A percentile compares a stretch with the other conserved stretches of the same genome.
Conservation (phyloP, 2,113 vertebrate species). For the Mesoclemmys tuberculata region DNA sequence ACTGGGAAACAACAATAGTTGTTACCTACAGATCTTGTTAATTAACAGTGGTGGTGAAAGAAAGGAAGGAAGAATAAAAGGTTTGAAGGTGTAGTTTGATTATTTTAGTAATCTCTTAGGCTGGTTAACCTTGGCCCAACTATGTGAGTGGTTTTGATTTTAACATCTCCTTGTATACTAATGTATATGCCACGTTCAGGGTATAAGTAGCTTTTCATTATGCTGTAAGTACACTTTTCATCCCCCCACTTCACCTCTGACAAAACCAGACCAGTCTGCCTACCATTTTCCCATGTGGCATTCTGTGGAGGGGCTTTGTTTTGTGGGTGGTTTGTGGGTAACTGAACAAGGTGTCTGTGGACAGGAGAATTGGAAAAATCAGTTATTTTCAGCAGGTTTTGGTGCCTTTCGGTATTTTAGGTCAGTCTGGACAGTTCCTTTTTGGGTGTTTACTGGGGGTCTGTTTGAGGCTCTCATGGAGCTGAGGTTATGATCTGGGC, state of each 20-base stretch:
- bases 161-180: rapidly evolving
- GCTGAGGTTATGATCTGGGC: neutral
- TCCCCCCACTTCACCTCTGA: neutral
- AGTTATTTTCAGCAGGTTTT: neutral
- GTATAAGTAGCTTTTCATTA: neutral
- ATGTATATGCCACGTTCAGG: neutral
- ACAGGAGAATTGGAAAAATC: neutral
- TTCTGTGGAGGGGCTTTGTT: neutral
- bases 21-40: neutral
- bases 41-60: neutral
- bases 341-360: neutral
- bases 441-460: neutral
- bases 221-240: neutral
- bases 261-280: neutral
- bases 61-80: neutral
- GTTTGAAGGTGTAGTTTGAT: neutral
- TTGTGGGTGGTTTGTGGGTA: neutral
- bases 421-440: neutral
- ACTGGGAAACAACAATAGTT: neutral
- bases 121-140: neutral
- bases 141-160: neutral
- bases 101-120: neutral
- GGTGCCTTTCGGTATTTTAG: neutral
- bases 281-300: neutral
- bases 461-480: neutral